Base-by-base conservation (phyloP, 64 coral and sea anemone species). In the Dendrophyllia cribrosa region DNA sequence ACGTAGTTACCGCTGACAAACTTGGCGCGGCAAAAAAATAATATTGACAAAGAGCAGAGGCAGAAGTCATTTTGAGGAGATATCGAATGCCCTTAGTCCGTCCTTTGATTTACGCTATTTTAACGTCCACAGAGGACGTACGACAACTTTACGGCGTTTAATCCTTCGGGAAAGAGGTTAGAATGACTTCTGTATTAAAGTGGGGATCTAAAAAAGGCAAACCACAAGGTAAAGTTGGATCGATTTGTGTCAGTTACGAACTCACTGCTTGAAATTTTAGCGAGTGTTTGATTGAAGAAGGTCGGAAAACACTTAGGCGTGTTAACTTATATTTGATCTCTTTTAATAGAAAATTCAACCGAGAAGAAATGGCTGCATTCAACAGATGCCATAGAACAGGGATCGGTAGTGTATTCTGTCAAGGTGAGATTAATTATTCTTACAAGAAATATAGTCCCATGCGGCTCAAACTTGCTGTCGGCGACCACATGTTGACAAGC, bases 301-400 rank as follows among this genome's bases (percentile, higher is more conserved):
- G 51, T 55, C 65, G 21, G 45, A 68, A 44, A 61, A 10, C 75
- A 45, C 58, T 78, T 53, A 26, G 26, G 22, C 67, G 50, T 70
- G 66, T 26, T 50, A 8, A 51, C 61, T 67, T 66, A 84, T 66
- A 67, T 84, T 49, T 11, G 47, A 61, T 24, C 21, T 68, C 45
- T 3, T 84, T 84, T 66, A 66, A 50, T 48, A 84, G 80, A 51
- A 48, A 74, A 59, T 84, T n/a, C 81, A 87, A 85, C 73, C 3
- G 82, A 82, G 19, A 92, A 87, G 45, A 73, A 76, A 74, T 92
- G 91, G 91, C 72, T 92, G 8, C 91, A 92, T 87, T 46, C 71
- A 20, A 20, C 91, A 16, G 91, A 92, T 52, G 9, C 82, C 22
- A 63, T 92, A 9, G 73, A 83, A 17, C 82, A 87, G 51, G 70